These are phyloP conservation scores for Peribatodes rhomboidaria DNA, from an alignment of 2,888 invertebrate species.

Conservation along the genomic window DNA sequence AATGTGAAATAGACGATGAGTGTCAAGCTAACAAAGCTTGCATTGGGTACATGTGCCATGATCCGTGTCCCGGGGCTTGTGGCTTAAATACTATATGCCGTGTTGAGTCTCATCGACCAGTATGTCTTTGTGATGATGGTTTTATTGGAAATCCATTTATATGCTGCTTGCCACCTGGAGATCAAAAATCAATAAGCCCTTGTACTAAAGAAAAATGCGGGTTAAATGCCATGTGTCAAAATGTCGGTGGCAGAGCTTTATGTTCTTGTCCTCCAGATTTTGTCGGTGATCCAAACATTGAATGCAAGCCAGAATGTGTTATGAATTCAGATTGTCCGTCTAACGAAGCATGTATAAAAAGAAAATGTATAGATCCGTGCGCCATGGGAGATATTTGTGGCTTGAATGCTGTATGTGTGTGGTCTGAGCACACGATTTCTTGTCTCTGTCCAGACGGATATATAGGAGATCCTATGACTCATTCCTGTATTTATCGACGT, in stretches of 20 bases:
- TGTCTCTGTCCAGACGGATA: constrained; percentile 92
- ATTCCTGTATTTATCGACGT: constrained; percentile 88
- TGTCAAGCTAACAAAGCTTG: constrained; percentile 91
- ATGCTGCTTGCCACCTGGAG: constrained; percentile 88
- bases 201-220: constrained; percentile 93
- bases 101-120: constrained; percentile 92
- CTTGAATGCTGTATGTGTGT: constrained; percentile 92
- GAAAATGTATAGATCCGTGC: constrained; percentile 92
- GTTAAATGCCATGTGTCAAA: constrained; percentile 91
- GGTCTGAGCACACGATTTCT: constrained; percentile 93
- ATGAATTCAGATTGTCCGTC: constrained; percentile 93
- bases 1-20: constrained; percentile 93
- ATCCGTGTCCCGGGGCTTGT: constrained; percentile 94
- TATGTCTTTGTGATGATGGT: constrained; percentile 91
- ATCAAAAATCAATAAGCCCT: constrained; percentile 87
- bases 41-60: constrained; percentile 92
- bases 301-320: constrained; percentile 93
- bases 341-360: constrained; percentile 91
- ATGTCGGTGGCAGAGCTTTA: constrained; percentile 89
- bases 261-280: constrained; percentile 93
- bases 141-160: constrained; percentile 92
- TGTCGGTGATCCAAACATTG: constrained; percentile 92
- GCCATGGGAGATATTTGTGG: constrained; percentile 90
- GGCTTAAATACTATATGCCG: constrained; percentile 91
- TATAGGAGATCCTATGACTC: constrained; percentile 92